Base-by-base conservation (phyloP, 2,113 vertebrate genomes). In the Laticauda laticaudata region DNA sequence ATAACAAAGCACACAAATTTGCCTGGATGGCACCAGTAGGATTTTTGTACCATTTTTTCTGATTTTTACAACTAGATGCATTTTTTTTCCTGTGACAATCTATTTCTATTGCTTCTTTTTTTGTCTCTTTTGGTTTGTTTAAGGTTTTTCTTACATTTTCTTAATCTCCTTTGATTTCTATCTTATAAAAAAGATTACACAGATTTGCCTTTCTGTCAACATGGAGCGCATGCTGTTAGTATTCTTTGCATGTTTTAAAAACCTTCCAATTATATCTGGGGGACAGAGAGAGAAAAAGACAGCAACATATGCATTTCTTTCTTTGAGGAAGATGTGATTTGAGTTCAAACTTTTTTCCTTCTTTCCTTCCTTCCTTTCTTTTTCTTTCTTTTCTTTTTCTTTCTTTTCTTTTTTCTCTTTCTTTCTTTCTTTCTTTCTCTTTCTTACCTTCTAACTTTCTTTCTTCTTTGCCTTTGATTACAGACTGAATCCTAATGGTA, bases 401-500 rank as follows among this genome's bases (percentile, higher is more conserved):
- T 1, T 20, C 91, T 94, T 87, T 1, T 93, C 93, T 48, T 91
- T 97, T 95, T 95, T 91, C n/a, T 81, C 39, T 39, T 57, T 89
- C 59, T 87, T 96, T 96, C 95, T 34, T 56, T 69, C 87, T 96
- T 96, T 9, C 24, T 88, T 5, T 29, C 59, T 61, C 1, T 59
- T 59, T 24, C 57, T 24, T 59, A 24, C 57, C 8, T 59, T 24
- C 23, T 59, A 59, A 59, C 91, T 61, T 87, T 3, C 81, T 87
- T 91, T 29, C 90, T 91, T 56, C 10, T 87, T 88, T 81, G 90
- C 85, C 92, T 97, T 96, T 96, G 93, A 69, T 96, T 97, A 98
- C 97, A 98, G 87, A 92, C 24, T 56, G 97, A 98, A 97, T 98
- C 98, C 98, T 98, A 96, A 98, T 97, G 98, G 97, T 98, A 98